phyloP scores from a whole-genome alignment of 2,888 invertebrate genomes.

The Drepanosiphum platanoidis region DNA sequence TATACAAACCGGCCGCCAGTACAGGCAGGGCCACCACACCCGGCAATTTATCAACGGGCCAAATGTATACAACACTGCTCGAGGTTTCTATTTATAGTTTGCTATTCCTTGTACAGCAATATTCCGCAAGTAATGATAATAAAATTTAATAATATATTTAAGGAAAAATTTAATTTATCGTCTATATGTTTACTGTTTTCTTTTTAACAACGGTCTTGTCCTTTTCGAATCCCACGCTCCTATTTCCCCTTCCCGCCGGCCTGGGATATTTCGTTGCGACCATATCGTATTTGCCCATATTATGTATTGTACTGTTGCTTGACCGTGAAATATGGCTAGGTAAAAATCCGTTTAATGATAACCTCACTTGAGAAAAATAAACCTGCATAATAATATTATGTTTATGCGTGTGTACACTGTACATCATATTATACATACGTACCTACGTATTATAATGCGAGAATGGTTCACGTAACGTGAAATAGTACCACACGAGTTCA shows the following conservation, averaged over 20 bases:
- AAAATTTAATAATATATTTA: conserved; percentile 8
- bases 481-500: not conserved
- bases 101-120: conserved; percentile 24
- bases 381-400: not conserved
- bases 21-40: conserved; percentile 49
- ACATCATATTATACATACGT: not conserved
- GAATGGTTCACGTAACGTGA: not conserved
- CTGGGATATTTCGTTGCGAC: not conserved
- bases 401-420: not conserved
- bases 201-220: not conserved
- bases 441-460: not conserved
- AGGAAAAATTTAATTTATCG: not conserved
- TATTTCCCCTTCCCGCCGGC: not conserved
- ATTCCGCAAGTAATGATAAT: not conserved
- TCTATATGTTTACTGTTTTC: not conserved
- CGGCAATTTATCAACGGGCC: conserved; percentile 54
- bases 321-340: conserved; percentile 37
- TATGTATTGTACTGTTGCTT: not conserved
- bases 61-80: conserved; percentile 18
- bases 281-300: not conserved
- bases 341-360: conserved; percentile 17
- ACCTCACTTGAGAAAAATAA: conserved; percentile 1
- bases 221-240: not conserved
- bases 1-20: not conserved
- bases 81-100: conserved; percentile 52